Evolutionary conservation across 2,888 invertebrate genomes (phyloP), one percentile per base, ranked within the genome.

Genomic region (Hypselothyrea guttata): DNA sequence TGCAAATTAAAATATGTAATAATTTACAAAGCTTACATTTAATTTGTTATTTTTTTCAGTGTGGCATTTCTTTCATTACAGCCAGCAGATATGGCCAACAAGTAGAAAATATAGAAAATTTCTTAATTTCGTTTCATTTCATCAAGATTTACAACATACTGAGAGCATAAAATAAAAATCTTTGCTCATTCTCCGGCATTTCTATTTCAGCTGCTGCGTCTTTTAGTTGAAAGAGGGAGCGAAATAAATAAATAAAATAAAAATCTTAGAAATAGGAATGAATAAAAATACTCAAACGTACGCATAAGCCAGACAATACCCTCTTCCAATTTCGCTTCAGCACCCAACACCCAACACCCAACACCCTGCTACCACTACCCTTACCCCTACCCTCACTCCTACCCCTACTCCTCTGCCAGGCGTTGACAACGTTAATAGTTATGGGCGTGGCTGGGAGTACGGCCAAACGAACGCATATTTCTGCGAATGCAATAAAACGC

Each of bases 121-220:
- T 78, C 81, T 78, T 78, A 81, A 78, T 81, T 78, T 81, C 78
- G 75, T 81, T 81, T 78, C 77, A 77, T 78, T 78, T 79, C 77
- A 79, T 81, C 78, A 81, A 77, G 78, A 78, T 81, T 78, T 78
- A 78, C 78, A 78, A 76, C 81, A 78, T 77, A 75, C 77, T 77
- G 69, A 57, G 77, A 61, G 75, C 81, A 78, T 81, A 75, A 78
- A 81, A 81, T 81, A 78, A 77, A 77, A 78, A 77, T 78, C 81
- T 73, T 34, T 28, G 4, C 18, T 13, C 13, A 22, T 1, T 37
- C 18, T 18, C 15, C 7, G n/a, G n/a, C n/a, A n/a, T 9, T 28
- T 4, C 18, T 34, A 11, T 27, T 40, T 47, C 42, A 42, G 7
- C 63, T 34, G n/a, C 57, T 35, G 16, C 7, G 44, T n/a, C 41